phyloP scores from a whole-genome alignment of 2,888 invertebrate species.

The Megamerina dolium region DNA sequence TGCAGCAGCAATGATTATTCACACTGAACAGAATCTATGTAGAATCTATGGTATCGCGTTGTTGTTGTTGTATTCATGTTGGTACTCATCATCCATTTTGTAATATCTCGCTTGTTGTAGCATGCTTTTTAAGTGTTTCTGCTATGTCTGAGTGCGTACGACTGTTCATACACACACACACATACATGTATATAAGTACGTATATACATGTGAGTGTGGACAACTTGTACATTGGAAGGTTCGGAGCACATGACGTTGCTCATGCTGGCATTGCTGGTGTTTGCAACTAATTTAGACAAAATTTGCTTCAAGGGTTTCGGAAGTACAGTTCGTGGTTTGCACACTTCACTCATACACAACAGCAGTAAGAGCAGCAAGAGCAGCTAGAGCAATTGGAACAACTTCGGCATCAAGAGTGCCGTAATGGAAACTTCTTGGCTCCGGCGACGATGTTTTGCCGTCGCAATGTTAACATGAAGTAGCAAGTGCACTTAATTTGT shows the following conservation, averaged over 20 bases:
- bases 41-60: background rate
- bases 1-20: too few species aligned
- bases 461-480: slow-evolving; percentile 15
- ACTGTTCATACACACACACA: background rate
- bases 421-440: too few species aligned
- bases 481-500: slow-evolving; percentile 42
- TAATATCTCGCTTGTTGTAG: too few species aligned
- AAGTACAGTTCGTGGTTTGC: too few species aligned
- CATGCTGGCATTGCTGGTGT: slow-evolving; percentile 8
- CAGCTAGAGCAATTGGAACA: too few species aligned
- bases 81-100: background rate
- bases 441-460: too few species aligned
- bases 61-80: background rate
- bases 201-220: too few species aligned
- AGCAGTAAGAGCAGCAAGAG: background rate
- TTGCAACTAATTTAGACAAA: slow-evolving; percentile 36
- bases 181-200: background rate
- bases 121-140: background rate
- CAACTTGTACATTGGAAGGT: background rate
- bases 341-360: too few species aligned
- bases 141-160: background rate
- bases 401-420: too few species aligned
- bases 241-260: background rate
- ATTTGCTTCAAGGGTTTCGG: slow-evolving; percentile 21
- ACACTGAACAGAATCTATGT: too few species aligned